Conservation (phyloP, 1,140 invertebrate genomes). For the Cydia strobilella region DNA sequence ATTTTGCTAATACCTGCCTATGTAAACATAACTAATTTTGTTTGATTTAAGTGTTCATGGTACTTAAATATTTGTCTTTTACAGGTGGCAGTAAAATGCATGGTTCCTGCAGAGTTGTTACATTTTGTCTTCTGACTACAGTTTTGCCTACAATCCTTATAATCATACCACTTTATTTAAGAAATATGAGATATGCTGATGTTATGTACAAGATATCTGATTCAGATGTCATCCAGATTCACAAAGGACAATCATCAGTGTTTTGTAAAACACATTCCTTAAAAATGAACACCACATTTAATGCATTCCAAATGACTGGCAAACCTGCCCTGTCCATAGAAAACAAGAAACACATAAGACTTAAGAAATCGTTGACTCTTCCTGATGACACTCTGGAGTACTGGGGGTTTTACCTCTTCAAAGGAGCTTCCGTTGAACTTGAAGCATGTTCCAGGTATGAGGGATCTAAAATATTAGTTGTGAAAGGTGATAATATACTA, state of each 20-base stretch:
- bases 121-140: slow-evolving; percentile 87
- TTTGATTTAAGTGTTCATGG: not conserved
- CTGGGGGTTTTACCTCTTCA: slow-evolving; percentile 92
- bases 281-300: slow-evolving; percentile 89
- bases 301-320: slow-evolving; percentile 89
- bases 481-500: slow-evolving; percentile 87
- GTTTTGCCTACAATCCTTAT: slow-evolving; percentile 87
- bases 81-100: slow-evolving; percentile 86
- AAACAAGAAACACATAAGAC: slow-evolving; percentile 86
- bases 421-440: slow-evolving; percentile 87
- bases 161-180: slow-evolving; percentile 87
- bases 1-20: too few species aligned
- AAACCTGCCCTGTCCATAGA: slow-evolving; percentile 83
- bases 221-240: slow-evolving; percentile 89
- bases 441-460: slow-evolving; percentile 90
- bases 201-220: slow-evolving; percentile 88
- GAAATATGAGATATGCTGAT: slow-evolving; percentile 86
- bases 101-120: slow-evolving; percentile 86
- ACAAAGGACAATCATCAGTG: slow-evolving; percentile 87
- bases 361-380: slow-evolving; percentile 90
- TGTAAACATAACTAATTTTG: not conserved
- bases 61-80: slow-evolving; percentile 59
- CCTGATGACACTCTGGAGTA: slow-evolving; percentile 93
- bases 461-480: slow-evolving; percentile 88
- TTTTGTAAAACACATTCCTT: slow-evolving; percentile 89